Evolutionary conservation across 2,888 invertebrate species (phyloP), one percentile per base, ranked within the genome.

Genomic region (Dynastes hyllus): DNA sequence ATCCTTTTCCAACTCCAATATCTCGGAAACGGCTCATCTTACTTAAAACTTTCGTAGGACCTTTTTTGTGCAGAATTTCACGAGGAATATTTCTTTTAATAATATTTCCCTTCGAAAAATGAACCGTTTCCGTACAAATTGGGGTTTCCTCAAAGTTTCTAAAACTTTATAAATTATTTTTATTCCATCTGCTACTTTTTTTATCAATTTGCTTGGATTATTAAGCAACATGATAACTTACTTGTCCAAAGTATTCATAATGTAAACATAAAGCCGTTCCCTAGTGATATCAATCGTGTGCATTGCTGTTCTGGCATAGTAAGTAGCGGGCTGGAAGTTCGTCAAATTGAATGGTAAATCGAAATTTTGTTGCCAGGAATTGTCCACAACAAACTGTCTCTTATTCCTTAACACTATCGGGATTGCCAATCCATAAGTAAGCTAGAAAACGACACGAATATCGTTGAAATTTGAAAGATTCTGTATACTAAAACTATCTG

Each of bases 291-390:
- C 87, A 11, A 65, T 51, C 55, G 83, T 84, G 5, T 80, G 37
- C n/a, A 81, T 80, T 11, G 83, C 80, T 0, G 80, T 61, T 79
- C 86, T 83, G 1, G 86, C 86, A 16, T 81, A 81, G 1, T 87
- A 83, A 0, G 84, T 85, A 32, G 78, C 81, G 1, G 85, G 83
- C 22, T 81, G 78, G 32, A 87, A 85, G 32, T 85, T 84, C 11
- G 84, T 82, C 2, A 85, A 58, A 71, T 87, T 87, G 61, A 78
- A 84, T 0, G 87, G 88, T 40, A 85, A 58, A 70, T 86, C 85
- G 81, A 85, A 87, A 79, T 87, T 87, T 8, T 81, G 81, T 82
- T 87, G 87, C 2, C 84, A 81, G 45, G 85, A 83, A 69, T 85
- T 80, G 77, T 86, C 87, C 13, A 87, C 80, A 78, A 85, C 86